Evolutionary conservation across 2,888 invertebrate species (phyloP).

Genomic region (Rhamphomyia laevipes): DNA sequence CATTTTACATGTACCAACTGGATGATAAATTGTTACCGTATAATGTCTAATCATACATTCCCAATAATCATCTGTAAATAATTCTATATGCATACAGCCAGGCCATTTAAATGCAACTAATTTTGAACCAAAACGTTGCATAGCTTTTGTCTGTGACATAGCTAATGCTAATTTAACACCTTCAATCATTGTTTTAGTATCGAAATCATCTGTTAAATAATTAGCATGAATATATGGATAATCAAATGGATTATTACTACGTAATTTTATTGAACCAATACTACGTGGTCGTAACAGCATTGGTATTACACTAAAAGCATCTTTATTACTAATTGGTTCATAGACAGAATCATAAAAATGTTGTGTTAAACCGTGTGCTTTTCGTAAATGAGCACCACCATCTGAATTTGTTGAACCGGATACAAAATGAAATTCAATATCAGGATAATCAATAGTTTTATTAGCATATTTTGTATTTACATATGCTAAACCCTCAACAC

Average conservation of each 20-base stretch:
- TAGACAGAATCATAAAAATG: slow-evolving; percentile 64
- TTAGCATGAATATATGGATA: slow-evolving; percentile 87
- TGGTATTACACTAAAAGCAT: slow-evolving; percentile 75
- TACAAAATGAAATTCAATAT: slow-evolving; percentile 81
- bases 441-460: slow-evolving; percentile 68
- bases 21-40: slow-evolving; percentile 75
- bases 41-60: slow-evolving; percentile 79
- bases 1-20: slow-evolving; percentile 81
- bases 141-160: slow-evolving; percentile 65
- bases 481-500: slow-evolving; percentile 81
- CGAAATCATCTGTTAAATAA: slow-evolving; percentile 70
- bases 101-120: slow-evolving; percentile 63
- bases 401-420: slow-evolving; percentile 81
- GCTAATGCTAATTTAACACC: slow-evolving; percentile 76
- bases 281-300: slow-evolving; percentile 77
- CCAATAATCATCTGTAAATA: slow-evolving; percentile 67
- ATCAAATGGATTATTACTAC: slow-evolving; percentile 73
- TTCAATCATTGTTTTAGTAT: slow-evolving; percentile 68
- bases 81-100: slow-evolving; percentile 55
- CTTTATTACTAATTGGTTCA: slow-evolving; percentile 60
- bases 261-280: slow-evolving; percentile 66
- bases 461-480: slow-evolving; percentile 80
- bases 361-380: slow-evolving; percentile 65
- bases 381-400: slow-evolving; percentile 67
- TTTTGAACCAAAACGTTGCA: slow-evolving; percentile 59